Percentiles rank a stretch among this genome's conserved stretches.
These are phyloP conservation scores for Melanotaenia boesemani DNA, from an alignment of 2,797 vertebrate genomes.

Conservation along the genomic window DNA sequence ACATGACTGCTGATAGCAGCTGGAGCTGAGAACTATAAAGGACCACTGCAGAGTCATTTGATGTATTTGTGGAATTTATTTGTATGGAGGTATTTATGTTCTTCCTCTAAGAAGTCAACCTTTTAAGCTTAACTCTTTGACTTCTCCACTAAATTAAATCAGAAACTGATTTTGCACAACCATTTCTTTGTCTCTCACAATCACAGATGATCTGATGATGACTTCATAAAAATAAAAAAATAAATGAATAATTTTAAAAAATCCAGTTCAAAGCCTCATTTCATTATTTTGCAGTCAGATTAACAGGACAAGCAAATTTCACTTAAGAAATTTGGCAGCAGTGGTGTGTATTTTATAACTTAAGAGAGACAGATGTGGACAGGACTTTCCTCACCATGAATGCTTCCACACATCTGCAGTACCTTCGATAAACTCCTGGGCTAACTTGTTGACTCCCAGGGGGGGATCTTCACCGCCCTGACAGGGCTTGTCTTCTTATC, in stretches of 20 bases:
- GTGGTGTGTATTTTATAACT: neutral
- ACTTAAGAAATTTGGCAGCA: neutral
- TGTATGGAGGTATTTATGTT: no score
- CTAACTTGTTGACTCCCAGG: constrained; percentile 37
- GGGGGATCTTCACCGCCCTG: constrained; percentile 72
- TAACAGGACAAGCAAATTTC: neutral
- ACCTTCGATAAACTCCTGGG: neutral
- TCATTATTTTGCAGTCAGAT: neutral
- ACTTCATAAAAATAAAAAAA: neutral
- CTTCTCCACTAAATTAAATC: neutral
- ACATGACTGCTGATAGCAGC: neutral
- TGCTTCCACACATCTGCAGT: neutral
- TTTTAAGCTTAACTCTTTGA: neutral
- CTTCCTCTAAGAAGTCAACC: no score
- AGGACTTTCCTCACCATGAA: fast-evolving
- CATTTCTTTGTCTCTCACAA: neutral
- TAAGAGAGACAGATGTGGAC: neutral
- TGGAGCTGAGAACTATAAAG: neutral
- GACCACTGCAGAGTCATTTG: neutral
- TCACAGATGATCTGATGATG: neutral
- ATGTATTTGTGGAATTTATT: neutral
- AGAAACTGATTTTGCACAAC: neutral
- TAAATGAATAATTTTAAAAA: neutral
- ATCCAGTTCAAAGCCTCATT: neutral
- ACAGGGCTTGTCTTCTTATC: constrained; percentile 77